These are phyloP conservation scores for Hylaeus anthracinus DNA, from an alignment of 1,140 invertebrate species.

Conservation along the genomic window DNA sequence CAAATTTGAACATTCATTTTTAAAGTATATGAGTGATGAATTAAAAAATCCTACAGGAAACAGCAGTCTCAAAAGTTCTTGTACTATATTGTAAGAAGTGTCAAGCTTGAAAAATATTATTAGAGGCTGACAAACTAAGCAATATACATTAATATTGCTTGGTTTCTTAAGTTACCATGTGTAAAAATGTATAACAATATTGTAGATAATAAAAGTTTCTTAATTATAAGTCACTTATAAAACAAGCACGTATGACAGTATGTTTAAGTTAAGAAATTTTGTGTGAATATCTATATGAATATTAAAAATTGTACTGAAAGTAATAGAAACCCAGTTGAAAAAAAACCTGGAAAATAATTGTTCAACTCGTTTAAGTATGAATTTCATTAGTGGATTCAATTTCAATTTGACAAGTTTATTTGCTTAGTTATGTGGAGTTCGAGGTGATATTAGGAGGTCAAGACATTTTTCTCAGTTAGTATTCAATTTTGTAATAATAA, in stretches of 20 bases:
- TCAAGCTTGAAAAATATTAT: conserved; percentile 1
- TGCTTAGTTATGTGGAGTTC: too few species aligned
- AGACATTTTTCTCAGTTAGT: too few species aligned
- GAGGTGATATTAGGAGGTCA: too few species aligned
- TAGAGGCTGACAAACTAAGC: background rate
- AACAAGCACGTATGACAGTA: background rate
- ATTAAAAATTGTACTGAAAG: background rate
- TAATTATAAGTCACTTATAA: background rate
- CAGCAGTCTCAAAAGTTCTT: background rate
- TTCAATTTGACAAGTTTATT: too few species aligned
- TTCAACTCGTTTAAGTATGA: too few species aligned
- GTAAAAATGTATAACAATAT: background rate
- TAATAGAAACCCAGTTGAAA: too few species aligned
- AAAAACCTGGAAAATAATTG: too few species aligned
- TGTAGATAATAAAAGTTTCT: background rate
- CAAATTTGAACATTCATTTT: conserved; percentile 84
- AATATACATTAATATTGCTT: background rate
- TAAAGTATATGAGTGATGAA: conserved; percentile 85
- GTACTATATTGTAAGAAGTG: conserved; percentile 43
- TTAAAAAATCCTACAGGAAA: conserved; percentile 75
- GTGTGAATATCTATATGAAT: background rate
- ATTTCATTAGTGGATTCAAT: too few species aligned
- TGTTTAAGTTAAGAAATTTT: background rate
- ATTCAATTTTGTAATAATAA: too few species aligned
- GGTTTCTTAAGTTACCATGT: background rate